These are phyloP conservation scores for Ariolimax columbianus DNA, from an alignment of 2,888 invertebrate genomes.

Conservation along the genomic window DNA sequence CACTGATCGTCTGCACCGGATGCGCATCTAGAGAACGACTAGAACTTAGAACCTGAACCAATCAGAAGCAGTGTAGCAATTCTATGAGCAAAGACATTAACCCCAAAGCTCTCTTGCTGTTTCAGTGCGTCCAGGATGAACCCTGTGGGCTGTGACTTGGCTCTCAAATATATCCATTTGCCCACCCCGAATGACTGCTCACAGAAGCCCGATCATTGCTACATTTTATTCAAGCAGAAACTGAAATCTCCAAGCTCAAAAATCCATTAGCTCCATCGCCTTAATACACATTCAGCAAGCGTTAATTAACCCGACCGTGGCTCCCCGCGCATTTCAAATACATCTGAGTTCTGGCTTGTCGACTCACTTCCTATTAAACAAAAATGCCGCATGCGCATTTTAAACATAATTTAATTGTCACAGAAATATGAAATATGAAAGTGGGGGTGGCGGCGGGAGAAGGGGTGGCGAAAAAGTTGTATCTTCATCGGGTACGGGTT, in stretches of 20 bases:
- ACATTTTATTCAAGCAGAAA: slow-evolving; percentile 14
- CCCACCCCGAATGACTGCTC: neutral
- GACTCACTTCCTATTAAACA: neutral
- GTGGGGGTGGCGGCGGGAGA: no score
- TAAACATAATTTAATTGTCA: slow-evolving; percentile 13
- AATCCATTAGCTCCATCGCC: slow-evolving; percentile 17
- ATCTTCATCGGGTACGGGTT: neutral
- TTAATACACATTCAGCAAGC: slow-evolving; percentile 7
- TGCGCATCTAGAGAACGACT: no score
- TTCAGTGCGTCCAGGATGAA: neutral
- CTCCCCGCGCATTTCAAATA: neutral
- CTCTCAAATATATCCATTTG: neutral
- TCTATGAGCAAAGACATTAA: no score
- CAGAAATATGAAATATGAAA: slow-evolving; percentile 30
- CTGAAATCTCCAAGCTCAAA: slow-evolving; percentile 12
- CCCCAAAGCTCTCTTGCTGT: neutral
- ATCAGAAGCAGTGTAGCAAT: no score
- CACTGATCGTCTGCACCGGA: no score
- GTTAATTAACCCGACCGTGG: neutral
- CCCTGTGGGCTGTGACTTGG: neutral
- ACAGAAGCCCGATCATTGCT: slow-evolving; percentile 1
- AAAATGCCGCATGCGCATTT: slow-evolving; percentile 10
- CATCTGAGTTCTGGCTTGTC: neutral
- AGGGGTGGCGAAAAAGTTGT: neutral
- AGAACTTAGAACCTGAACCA: no score